Evolutionary conservation across 2,797 vertebrate genomes (phyloP), one percentile per base, ranked within the genome.

Genomic region (Enteromius paludinosus): DNA sequence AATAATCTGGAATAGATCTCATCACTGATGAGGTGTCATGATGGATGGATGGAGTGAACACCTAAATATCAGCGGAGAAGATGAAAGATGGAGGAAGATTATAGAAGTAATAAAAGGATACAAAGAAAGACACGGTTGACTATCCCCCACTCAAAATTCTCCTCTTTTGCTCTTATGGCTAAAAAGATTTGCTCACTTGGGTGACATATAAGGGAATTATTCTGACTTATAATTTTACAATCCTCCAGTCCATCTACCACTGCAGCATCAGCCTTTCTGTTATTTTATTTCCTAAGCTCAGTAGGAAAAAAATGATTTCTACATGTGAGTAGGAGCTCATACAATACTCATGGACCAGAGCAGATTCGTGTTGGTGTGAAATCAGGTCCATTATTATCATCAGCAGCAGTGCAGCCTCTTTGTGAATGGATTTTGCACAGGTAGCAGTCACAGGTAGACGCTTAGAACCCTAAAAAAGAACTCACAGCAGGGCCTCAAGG

Each of bases 401-500:
- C 41, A 38, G 4, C 5, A 14, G 43, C 70, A 66, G 30, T 28
- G 3, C 2, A 47, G 49, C 1, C 15, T 61, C 61, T 49, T 6
- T 38, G 6, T 59, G 20, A 45, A 70, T 80, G 9, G 35, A 59
- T 30, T 41, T 59, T 59, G 76, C 71, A 62, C 47, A 77, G 68
- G 73, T 73, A 73, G 66, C 47, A 68, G 68, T 70, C 70, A 59
- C 76, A 73, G 56, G 69, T 78, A 66, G 52, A 72, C 20, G 49
- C 20, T 5, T 23, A 18, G 33, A 45, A 56, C 59, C 28, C 23
- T 47, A 28, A 77, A 73, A 72, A 25, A 71, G 33, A 73, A 64
- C 65, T 64, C 66, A 43, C 54, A 43, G 84, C 69, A 62, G 33
- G 69, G 14, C 49, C 52, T 85, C 70, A 20, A 38, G 17, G 68